Evolutionary conservation across 2,888 invertebrate species (phyloP), one percentile per base, ranked within the genome.

Genomic region (Octodonta nipae): DNA sequence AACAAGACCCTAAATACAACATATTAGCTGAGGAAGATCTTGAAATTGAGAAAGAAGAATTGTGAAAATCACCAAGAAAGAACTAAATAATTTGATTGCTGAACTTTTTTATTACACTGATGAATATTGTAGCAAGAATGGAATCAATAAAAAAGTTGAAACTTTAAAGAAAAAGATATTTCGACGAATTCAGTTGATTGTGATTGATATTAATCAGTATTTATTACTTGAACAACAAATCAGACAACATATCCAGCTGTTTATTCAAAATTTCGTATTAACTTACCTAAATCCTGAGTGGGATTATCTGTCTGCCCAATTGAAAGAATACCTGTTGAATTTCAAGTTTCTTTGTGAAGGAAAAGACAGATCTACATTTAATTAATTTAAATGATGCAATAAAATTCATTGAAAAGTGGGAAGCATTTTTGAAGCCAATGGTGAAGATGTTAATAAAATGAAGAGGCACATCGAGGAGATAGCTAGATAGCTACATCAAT

Each of bases 1-100:
- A 83, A 37, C 80, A 81, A 32, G 91, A 91, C 64, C 89, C 89
- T 0, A 89, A 89, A 55, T 91, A 86, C 56, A 83, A 87, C 56
- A 81, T 84, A 4, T 68, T 83, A 28, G 84, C 80, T 12, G 77
- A 77, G 43, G 81, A 83, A 50, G 64, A 66, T 35, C 65, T 68
- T 50, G 68, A 73, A 40, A 62, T 37, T 4, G 86, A 88, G 58
- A 76, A 75, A 33, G 91, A 92, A 55, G 92, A 93, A 51, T 64
- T 84, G 10, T 86, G 1, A 82, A 82, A 59, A 79, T 93, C 43
- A 74, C 87, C 1, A 81, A 79, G 54, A 86, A 84, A 35, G 92
- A 93, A 60, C 60, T 91, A 13, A 83, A 78, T 42, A 76, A 78
- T 52, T 63, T 93, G 35, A 75, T 91, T 39, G 76, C 80, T 0